Evolutionary conservation across 2,888 invertebrate species (phyloP).

Genomic region (Tricholauxania praeusta): DNA sequence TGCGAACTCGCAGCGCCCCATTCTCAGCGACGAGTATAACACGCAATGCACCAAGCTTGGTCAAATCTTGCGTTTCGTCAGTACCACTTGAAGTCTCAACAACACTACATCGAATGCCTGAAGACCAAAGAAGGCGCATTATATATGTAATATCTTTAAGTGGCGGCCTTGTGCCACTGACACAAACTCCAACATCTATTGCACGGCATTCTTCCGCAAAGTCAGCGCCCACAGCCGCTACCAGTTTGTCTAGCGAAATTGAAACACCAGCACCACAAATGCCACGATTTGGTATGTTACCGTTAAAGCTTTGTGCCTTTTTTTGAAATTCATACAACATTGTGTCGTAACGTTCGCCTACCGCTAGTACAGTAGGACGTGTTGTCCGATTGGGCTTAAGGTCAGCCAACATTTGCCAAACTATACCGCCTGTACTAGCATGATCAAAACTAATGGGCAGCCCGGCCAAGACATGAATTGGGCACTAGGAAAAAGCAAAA

Average conservation of each 20-base stretch:
- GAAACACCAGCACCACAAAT: conserved; percentile 83
- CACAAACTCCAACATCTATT: conserved; percentile 78
- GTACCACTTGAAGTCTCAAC: conserved; percentile 71
- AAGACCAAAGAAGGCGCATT: conserved; percentile 77
- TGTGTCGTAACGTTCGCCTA: conserved; percentile 90
- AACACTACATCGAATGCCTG: conserved; percentile 75
- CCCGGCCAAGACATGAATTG: conserved; percentile 69
- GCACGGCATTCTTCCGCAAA: conserved; percentile 70
- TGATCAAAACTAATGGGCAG: conserved; percentile 71
- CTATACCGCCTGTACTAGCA: conserved; percentile 71
- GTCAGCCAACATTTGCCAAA: conserved; percentile 71
- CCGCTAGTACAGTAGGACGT: conserved; percentile 81
- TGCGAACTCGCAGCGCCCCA: conserved; percentile 67
- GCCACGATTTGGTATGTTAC: conserved; percentile 58
- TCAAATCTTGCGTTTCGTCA: conserved; percentile 77
- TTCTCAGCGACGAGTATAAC: conserved; percentile 71
- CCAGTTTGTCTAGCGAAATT: conserved; percentile 84
- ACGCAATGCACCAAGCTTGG: conserved; percentile 73
- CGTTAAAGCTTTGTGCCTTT: conserved; percentile 65
- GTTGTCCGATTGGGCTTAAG: conserved; percentile 63
- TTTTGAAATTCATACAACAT: conserved; percentile 79
- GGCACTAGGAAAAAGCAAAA: conserved; percentile 69
- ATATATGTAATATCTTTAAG: conserved; percentile 71
- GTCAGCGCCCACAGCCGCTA: conserved; percentile 72
- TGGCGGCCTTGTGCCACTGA: conserved; percentile 73